Conservation (phyloP, 2,113 vertebrate species). For the Sminthopsis crassicaudata region DNA sequence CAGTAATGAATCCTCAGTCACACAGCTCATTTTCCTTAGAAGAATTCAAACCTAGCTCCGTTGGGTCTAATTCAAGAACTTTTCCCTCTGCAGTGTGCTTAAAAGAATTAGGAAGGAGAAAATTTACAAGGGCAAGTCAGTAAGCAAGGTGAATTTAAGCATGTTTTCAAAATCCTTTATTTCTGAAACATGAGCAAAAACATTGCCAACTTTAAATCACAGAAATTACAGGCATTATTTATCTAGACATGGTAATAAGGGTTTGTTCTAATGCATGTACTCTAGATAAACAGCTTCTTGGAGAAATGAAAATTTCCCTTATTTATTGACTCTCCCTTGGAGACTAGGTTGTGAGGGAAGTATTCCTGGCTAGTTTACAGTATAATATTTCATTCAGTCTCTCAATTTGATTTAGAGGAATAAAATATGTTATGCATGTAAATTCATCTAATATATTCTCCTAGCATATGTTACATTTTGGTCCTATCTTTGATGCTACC, state of each 20-base stretch:
- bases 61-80: background rate
- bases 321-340: background rate
- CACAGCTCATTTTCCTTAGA: background rate
- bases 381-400: constrained; percentile 34
- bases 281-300: background rate
- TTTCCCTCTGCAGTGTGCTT: background rate
- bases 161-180: background rate
- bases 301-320: background rate
- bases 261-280: background rate
- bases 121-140: background rate
- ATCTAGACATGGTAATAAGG: background rate
- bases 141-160: background rate
- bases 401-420: constrained; percentile 48
- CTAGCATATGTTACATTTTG: constrained; percentile 35
- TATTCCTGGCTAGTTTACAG: constrained; percentile 10
- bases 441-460: constrained; percentile 45
- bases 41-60: background rate
- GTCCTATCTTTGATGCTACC: constrained; percentile 52
- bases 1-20: too few species aligned
- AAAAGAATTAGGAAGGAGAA: background rate
- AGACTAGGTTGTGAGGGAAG: background rate
- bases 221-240: background rate
- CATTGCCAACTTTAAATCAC: background rate
- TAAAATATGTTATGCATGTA: constrained; percentile 25
- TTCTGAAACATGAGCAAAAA: background rate